Percentiles rank a stretch among this genome's conserved stretches.
Conservation (phyloP, 2,797 vertebrate species). For the Otolemur crassicaudatus region DNA sequence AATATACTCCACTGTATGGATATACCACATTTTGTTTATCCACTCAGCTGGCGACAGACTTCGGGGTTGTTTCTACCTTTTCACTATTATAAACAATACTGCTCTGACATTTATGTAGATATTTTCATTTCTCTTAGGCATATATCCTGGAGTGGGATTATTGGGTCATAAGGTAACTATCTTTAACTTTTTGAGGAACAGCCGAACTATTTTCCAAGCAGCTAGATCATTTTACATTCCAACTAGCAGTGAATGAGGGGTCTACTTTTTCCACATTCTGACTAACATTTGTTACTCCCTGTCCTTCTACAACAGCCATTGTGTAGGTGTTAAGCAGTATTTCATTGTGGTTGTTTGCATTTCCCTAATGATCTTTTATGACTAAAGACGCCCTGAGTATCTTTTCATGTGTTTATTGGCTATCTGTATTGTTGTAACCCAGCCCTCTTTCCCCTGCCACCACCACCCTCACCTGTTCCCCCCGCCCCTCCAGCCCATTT, state of each 20-base stretch:
- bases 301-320: neutral
- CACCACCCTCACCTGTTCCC: no score
- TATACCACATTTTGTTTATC: neutral
- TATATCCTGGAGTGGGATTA: neutral
- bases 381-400: neutral
- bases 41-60: neutral
- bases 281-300: neutral
- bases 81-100: neutral
- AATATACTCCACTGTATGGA: neutral
- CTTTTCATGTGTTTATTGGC: neutral
- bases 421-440: neutral
- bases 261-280: neutral
- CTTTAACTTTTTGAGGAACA: conserved; percentile 15
- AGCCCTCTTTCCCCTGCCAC: no score
- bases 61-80: neutral
- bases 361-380: conserved; percentile 8
- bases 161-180: neutral
- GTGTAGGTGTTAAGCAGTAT: neutral
- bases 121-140: neutral
- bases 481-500: no score
- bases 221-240: neutral
- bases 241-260: neutral
- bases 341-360: neutral
- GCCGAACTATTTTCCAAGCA: neutral
- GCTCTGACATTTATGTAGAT: neutral